Evolutionary conservation across 2,113 vertebrate species (phyloP).

Genomic region (Anarhynchus alexandrinus): DNA sequence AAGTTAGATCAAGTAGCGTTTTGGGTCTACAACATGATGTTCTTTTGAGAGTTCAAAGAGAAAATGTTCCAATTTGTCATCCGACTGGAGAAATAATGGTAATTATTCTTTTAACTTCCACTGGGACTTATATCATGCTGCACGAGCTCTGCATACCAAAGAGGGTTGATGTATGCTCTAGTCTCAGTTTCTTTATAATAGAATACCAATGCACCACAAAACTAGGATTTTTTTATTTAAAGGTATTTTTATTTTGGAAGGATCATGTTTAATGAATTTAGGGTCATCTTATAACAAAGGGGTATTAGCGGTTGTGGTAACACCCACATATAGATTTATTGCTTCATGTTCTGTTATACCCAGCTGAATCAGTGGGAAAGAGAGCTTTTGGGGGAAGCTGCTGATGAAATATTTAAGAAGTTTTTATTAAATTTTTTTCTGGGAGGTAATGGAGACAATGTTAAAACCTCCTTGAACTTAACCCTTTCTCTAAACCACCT

Average conservation of each 20-base stretch:
- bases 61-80: constrained; percentile 65
- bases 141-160: constrained; percentile 51
- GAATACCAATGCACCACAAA: neutral
- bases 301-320: neutral
- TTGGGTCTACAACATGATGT: constrained; percentile 33
- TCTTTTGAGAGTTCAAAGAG: constrained; percentile 58
- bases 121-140: constrained; percentile 44
- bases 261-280: constrained; percentile 11
- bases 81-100: constrained; percentile 40
- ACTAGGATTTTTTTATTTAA: neutral
- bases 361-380: constrained; percentile 25
- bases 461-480: constrained; percentile 20
- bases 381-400: constrained; percentile 22
- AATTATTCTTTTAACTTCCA: constrained; percentile 69
- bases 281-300: neutral
- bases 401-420: constrained; percentile 49
- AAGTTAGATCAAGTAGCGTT: constrained; percentile 53
- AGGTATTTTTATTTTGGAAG: neutral
- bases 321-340: neutral
- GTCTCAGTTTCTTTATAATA: neutral
- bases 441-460: neutral
- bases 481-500: neutral
- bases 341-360: constrained; percentile 1
- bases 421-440: constrained; percentile 49
- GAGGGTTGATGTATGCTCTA: neutral